Percentiles rank a stretch among this genome's conserved stretches.
Conservation (phyloP, 2,797 vertebrate genomes). For the Eulemur mongoz region DNA sequence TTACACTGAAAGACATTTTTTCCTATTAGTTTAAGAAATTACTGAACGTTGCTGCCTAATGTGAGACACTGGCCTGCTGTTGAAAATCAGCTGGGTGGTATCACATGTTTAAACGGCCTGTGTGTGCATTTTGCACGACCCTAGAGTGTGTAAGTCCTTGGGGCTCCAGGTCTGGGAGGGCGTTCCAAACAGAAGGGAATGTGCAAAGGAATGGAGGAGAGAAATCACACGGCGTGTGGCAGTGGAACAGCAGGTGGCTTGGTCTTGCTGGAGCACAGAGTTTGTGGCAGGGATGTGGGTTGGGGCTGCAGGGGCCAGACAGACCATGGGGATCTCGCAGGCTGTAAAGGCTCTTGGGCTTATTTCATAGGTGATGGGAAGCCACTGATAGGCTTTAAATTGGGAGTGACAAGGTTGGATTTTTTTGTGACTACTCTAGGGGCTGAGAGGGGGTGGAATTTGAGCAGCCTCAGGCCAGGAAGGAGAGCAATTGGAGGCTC, state of each 20-base stretch:
- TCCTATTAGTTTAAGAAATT: neutral
- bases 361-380: neutral
- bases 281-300: neutral
- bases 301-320: neutral
- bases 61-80: neutral
- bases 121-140: neutral
- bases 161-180: neutral
- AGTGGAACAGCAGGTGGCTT: too few species aligned
- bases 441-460: neutral
- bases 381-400: neutral
- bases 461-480: neutral
- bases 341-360: neutral
- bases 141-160: neutral
- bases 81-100: neutral
- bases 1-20: neutral
- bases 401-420: neutral
- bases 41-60: neutral
- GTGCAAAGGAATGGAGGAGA: neutral
- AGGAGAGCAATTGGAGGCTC: neutral
- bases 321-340: neutral
- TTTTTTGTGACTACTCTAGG: neutral
- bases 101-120: neutral
- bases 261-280: neutral
- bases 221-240: neutral
- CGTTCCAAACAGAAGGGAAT: neutral